Conservation (phyloP, 1,140 invertebrate genomes). For the Drosophila subobscura region DNA sequence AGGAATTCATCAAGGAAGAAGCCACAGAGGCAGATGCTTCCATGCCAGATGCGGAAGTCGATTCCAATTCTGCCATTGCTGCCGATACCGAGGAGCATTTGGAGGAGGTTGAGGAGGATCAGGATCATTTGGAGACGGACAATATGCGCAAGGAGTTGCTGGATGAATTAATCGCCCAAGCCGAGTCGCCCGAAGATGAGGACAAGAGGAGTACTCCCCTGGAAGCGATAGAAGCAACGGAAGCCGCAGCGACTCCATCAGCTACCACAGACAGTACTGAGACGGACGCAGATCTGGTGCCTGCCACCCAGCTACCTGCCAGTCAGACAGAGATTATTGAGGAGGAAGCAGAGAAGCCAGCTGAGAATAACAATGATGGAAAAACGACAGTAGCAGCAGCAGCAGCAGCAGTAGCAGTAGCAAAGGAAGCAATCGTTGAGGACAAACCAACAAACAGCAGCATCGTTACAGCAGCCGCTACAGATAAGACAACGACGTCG, state of each 20-base stretch:
- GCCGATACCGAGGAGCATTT: background rate
- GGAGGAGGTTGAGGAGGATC: constrained; percentile 40
- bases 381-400: constrained; percentile 11
- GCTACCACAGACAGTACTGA: constrained; percentile 8
- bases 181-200: constrained; percentile 35
- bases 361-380: constrained; percentile 16
- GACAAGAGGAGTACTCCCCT: background rate
- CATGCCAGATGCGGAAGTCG: background rate
- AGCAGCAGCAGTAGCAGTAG: background rate
- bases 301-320: constrained; percentile 19
- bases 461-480: background rate
- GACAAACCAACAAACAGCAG: constrained; percentile 47
- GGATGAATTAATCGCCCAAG: constrained; percentile 65
- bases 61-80: constrained; percentile 1
- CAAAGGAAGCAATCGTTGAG: constrained; percentile 3
- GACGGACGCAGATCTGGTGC: constrained; percentile 9
- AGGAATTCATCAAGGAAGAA: constrained; percentile 65
- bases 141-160: constrained; percentile 63
- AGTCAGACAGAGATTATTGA: constrained; percentile 15
- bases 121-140: constrained; percentile 51
- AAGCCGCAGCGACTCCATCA: constrained; percentile 6
- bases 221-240: background rate
- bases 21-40: background rate
- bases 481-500: constrained; percentile 3
- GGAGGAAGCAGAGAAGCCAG: constrained; percentile 1